Conservation (phyloP, 2,888 invertebrate genomes). For the Entomobrya multifasciata region DNA sequence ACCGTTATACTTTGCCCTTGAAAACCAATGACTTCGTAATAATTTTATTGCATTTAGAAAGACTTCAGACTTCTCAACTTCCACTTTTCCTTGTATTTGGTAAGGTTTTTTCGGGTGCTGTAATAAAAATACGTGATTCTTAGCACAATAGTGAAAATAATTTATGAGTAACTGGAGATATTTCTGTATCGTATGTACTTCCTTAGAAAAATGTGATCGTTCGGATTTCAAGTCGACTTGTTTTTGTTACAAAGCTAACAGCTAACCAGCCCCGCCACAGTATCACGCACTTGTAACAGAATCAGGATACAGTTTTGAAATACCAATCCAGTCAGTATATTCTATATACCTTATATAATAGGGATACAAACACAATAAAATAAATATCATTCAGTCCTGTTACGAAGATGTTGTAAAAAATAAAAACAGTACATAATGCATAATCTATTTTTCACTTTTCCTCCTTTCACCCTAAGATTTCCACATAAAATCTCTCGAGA, state of each 20-base stretch:
- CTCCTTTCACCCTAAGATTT: conserved; percentile 32
- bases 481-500: conserved; percentile 51
- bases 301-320: too few relatives aligned
- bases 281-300: too few relatives aligned
- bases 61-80: not conserved
- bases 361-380: too few relatives aligned
- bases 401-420: too few relatives aligned
- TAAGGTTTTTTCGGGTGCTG: conserved; percentile 17
- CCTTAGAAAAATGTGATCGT: not conserved
- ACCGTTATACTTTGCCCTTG: conserved; percentile 57
- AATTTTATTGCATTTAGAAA: conserved; percentile 59
- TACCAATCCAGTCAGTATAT: too few relatives aligned
- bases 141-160: conserved; percentile 53
- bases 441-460: conserved; percentile 26
- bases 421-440: conserved; percentile 29
- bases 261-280: too few relatives aligned
- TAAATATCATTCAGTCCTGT: too few relatives aligned
- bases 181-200: not conserved
- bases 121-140: conserved; percentile 6
- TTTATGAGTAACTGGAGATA: conserved; percentile 58
- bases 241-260: too few relatives aligned
- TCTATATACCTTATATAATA: too few relatives aligned
- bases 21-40: conserved; percentile 70
- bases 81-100: not conserved
- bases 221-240: not conserved